phyloP scores from a whole-genome alignment of 2,888 invertebrate species.

The Tubulanus polymorphus region DNA sequence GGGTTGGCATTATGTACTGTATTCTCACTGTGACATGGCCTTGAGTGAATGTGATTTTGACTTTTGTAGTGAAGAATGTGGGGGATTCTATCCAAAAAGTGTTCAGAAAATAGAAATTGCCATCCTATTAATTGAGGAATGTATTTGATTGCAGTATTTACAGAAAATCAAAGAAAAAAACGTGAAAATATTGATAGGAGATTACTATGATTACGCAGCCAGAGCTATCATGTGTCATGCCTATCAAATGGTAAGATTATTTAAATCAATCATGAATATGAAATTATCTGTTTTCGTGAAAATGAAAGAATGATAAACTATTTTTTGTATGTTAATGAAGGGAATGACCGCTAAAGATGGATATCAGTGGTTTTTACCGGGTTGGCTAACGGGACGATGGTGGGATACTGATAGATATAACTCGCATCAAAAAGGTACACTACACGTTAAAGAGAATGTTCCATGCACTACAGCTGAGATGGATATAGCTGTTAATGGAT shows the following conservation, averaged over 20 bases:
- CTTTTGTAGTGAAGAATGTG: no score
- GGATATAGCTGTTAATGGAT: constrained; percentile 66
- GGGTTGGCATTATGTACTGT: no score
- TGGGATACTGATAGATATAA: constrained; percentile 59
- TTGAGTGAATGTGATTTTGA: no score
- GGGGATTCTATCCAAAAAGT: background rate
- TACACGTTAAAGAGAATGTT: constrained; percentile 53
- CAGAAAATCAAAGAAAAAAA: constrained; percentile 64
- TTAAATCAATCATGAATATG: no score
- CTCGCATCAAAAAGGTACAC: constrained; percentile 24
- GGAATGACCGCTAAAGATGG: constrained; percentile 59
- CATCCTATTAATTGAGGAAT: background rate
- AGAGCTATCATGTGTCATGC: constrained; percentile 81
- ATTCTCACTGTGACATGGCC: no score
- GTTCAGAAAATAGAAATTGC: background rate
- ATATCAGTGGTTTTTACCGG: constrained; percentile 82
- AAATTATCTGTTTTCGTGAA: constrained; percentile 3
- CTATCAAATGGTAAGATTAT: constrained; percentile 57
- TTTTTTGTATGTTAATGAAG: constrained; percentile 27
- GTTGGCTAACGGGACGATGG: constrained; percentile 62
- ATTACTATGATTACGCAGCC: constrained; percentile 64
- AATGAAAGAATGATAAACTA: background rate
- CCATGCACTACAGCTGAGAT: constrained; percentile 63
- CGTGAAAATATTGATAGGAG: constrained; percentile 75
- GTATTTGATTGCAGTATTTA: constrained; percentile 60